A percentile compares a stretch with the other conserved stretches of the same genome.
phyloP scores from a whole-genome alignment of 2,113 vertebrate species.

The Sylvietta virens region DNA sequence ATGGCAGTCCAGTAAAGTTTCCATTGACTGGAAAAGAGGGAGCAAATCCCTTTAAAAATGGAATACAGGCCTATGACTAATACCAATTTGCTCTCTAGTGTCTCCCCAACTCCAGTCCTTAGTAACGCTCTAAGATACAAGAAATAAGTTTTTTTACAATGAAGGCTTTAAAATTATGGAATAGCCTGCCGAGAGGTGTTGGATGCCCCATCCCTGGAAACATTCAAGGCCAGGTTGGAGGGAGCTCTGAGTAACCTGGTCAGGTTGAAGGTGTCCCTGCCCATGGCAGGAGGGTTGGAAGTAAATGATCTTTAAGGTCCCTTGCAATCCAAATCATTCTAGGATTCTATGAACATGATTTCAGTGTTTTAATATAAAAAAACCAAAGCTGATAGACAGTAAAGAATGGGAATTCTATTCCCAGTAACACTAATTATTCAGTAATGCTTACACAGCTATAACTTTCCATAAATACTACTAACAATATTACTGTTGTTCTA shows the following conservation, averaged over 20 bases:
- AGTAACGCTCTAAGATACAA: neutral
- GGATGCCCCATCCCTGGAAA: neutral
- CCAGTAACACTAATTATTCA: neutral
- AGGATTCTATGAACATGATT: neutral
- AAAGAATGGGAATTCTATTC: neutral
- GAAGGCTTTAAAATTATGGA: neutral
- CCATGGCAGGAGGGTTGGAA: neutral
- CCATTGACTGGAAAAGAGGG: neutral
- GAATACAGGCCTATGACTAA: neutral
- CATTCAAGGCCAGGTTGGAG: neutral
- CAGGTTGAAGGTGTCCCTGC: neutral
- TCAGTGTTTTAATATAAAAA: neutral
- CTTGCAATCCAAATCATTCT: neutral
- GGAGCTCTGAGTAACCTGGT: neutral
- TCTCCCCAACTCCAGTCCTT: neutral
- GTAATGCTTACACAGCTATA: neutral
- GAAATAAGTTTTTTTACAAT: neutral
- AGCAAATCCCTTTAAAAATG: neutral
- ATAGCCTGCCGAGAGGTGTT: neutral
- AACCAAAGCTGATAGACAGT: neutral
- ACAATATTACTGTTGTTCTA: neutral
- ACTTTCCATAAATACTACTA: neutral
- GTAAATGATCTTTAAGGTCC: neutral
- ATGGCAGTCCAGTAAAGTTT: neutral
- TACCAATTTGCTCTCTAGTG: accelerated